Conservation (phyloP, 2,113 vertebrate species). For the Brachypteracias leptosomus region DNA sequence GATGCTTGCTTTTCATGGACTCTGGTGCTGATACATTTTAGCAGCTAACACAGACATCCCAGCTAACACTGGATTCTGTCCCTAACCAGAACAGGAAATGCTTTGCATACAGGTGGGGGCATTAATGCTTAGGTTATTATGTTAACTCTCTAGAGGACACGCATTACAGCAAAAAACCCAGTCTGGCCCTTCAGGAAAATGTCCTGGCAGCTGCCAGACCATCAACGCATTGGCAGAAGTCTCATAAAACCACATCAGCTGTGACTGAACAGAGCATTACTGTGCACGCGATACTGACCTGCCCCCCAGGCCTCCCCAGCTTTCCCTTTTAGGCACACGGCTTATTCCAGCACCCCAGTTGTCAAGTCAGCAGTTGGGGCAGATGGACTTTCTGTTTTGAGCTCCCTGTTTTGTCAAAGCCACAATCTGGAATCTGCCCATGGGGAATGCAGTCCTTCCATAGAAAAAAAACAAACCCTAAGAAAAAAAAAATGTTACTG, state of each 20-base stretch:
- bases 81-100: background rate
- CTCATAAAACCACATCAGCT: background rate
- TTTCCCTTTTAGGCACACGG: background rate
- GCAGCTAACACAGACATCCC: background rate
- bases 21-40: background rate
- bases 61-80: background rate
- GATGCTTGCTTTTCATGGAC: background rate
- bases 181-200: background rate
- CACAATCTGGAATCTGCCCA: background rate
- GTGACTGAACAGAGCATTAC: rapidly evolving
- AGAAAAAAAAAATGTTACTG: background rate
- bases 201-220: background rate
- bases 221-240: background rate
- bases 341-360: background rate
- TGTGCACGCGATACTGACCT: rapidly evolving
- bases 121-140: rapidly evolving
- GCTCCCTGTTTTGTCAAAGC: background rate
- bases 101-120: background rate
- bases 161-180: background rate
- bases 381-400: background rate
- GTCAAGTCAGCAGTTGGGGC: background rate
- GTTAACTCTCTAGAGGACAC: background rate
- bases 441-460: background rate
- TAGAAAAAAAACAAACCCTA: background rate
- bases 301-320: background rate